Evolutionary conservation across 2,113 vertebrate species (phyloP), one percentile per base, ranked within the genome.

Genomic region (Psittacara wagleri): DNA sequence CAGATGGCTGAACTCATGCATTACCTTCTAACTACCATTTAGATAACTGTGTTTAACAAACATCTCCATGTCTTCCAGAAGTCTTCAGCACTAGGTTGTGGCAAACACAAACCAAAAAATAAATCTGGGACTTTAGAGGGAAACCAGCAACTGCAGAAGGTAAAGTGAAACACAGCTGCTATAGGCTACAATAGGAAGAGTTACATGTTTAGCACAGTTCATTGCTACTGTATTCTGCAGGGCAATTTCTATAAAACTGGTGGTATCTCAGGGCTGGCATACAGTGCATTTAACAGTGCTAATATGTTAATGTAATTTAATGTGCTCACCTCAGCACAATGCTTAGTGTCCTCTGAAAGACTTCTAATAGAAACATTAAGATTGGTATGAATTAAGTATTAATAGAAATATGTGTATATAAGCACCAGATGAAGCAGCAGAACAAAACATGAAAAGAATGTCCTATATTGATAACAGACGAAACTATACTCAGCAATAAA

Each of bases 221-320:
- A 2, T 23, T 59, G 33, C 44, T 68, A 5, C 43, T 57, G 9
- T 9, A 5, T 84, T 74, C 59, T 80, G 44, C 25, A 88, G 70
- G 62, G 29, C 24, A 79, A 68, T 64, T 78, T 81, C 33, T 78
- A 1, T 20, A 61, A 48, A 74, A 48, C 62, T 61, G 27, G 22
- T 91, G 44, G 33, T 44, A 49, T 80, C 48, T 91, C 62, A 72
- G 57, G 48, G 28, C 57, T 89, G 74, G 35, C 43, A 6, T 43
- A 23, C 75, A 84, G 95, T 54, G n/a, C 25, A 87, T 76, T 92
- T 94, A 82, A 78, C 62, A 94, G 16, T 85, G 69, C 10, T 95
- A 87, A 79, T 46, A 44, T 62, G 54, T 29, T 92, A 90, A 87
- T 57, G 25, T 10, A 69, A 87, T 84, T 94, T 61, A 37, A 76